Base-by-base conservation (phyloP, 2,113 vertebrate species). In the Antennarius striatus region DNA sequence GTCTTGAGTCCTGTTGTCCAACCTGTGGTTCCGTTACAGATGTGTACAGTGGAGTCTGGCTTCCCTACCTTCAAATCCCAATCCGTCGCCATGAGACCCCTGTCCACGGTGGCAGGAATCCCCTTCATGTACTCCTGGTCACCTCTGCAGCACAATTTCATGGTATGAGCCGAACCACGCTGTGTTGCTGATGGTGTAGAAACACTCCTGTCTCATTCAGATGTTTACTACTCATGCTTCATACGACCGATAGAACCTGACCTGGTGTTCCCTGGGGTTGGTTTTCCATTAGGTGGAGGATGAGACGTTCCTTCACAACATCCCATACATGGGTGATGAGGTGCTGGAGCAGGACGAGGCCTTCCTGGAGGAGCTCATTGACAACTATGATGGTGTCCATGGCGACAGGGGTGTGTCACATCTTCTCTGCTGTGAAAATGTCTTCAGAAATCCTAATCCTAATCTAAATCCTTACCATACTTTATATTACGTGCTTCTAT, bases 121-220 rank as follows among this genome's bases (percentile, higher is more conserved):
- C 98, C 98, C 67, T 98, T 99, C 81, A 99, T 99, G 97, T 97
- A 99, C 81, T 98, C 98, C 53, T 99, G 98, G 98, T 98, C 98
- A 0, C 96, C 98, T 30, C 94, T 99, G 69, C 97, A 99, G 90
- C 95, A 99, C 91, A 99, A 99, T 89, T 99, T 98, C 86, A 99
- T 99, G 98, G 98, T 99, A 93, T 28, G 65, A 63, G 56, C 54
- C 17, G 12, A 57, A 56, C 12, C 13, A 22, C 9, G 14, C 42
- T 28, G 56, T 54, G 47, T 45, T 56, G 10, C 36, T 16, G 13
- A 51, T 60, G 11, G 28, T n/a, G 39, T 22, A 54, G n/a, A 17
- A 29, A 11, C 22, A 36, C 11, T 3, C 9, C 3, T 40, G 5
- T 40, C 30, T 10, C 56, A 43, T 43, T 10, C 16, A 36, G 3